Base-by-base conservation (phyloP, 1,140 invertebrate species). In the Conus betulinus region DNA sequence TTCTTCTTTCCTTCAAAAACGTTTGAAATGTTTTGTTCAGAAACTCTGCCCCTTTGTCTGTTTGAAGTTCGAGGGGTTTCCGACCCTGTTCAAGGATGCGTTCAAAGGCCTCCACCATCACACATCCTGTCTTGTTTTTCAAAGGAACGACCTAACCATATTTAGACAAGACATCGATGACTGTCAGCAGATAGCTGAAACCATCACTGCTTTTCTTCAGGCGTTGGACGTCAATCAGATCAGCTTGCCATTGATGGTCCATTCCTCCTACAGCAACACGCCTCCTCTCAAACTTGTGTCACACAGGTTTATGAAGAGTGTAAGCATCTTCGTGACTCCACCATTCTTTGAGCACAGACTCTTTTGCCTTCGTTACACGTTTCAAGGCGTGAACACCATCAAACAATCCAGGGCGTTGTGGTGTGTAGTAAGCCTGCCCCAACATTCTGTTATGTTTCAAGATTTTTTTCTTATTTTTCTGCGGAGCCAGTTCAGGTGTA, bases 151-250 rank as follows among this genome's bases (percentile, higher is more conserved):
- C 93, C 94, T 93, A 96, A 39, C 94, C 94, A 91, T 92, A 95
- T 93, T 96, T 96, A 84, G 93, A 94, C 92, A 95, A 96, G 52
- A 90, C 89, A 92, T 96, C 95, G 86, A 96, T 96, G 10, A 95
- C 93, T 55, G 93, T 94, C 83, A 96, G 90, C 53, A 96, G 91
- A 90, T 95, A 96, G 87, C 94, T 94, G 91, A 91, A 95, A 55
- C 93, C 93, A 71, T 93, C 91, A 93, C 96, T 96, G 63, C 91
- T n/a, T 88, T 89, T 89, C 39, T 89, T 88, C 91, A 95, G 87
- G 52, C 85, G 86, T 91, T 91, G 17, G 84, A 95, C 87, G 90
- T 93, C 93, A 5, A 95, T 23, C 27, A 95, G 90, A 91, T 96
- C 95, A 13, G 92, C 90, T 90, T 95, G 93, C 93, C 93, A 95